Conservation (phyloP, 2,888 invertebrate genomes). For the Meiosimyza decipiens region DNA sequence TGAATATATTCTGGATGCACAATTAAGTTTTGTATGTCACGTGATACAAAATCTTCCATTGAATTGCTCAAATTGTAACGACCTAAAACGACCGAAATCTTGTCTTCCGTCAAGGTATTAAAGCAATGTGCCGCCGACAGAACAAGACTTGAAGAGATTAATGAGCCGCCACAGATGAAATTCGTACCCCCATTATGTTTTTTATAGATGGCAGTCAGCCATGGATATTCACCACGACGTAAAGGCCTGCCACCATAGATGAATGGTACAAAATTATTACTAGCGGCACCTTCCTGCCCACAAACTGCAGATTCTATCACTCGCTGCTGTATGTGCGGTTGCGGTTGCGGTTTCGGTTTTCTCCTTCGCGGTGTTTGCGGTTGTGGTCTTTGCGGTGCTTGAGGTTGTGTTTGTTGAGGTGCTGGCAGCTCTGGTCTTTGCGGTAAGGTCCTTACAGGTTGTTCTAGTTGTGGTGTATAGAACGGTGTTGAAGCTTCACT, state of each 20-base stretch:
- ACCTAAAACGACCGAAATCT: slow-evolving; percentile 64
- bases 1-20: slow-evolving; percentile 47
- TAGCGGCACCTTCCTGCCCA: slow-evolving; percentile 49
- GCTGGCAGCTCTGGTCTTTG: no score
- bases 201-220: slow-evolving; percentile 73
- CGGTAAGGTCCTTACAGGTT: no score
- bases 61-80: slow-evolving; percentile 59
- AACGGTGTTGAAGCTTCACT: neutral
- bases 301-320: slow-evolving; percentile 42
- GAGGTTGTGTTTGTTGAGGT: no score
- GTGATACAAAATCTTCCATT: slow-evolving; percentile 47
- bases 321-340: neutral
- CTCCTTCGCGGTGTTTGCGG: neutral
- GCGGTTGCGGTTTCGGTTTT: neutral
- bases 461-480: neutral
- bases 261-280: slow-evolving; percentile 44
- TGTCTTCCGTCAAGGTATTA: slow-evolving; percentile 45
- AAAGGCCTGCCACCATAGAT: slow-evolving; percentile 50
- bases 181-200: slow-evolving; percentile 59
- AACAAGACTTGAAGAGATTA: slow-evolving; percentile 57
- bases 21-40: slow-evolving; percentile 51
- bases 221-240: slow-evolving; percentile 73
- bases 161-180: slow-evolving; percentile 61
- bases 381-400: neutral
- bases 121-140: slow-evolving; percentile 67